Evolutionary conservation across 2,797 vertebrate genomes (phyloP).

Genomic region (Megaceryle alcyon): DNA sequence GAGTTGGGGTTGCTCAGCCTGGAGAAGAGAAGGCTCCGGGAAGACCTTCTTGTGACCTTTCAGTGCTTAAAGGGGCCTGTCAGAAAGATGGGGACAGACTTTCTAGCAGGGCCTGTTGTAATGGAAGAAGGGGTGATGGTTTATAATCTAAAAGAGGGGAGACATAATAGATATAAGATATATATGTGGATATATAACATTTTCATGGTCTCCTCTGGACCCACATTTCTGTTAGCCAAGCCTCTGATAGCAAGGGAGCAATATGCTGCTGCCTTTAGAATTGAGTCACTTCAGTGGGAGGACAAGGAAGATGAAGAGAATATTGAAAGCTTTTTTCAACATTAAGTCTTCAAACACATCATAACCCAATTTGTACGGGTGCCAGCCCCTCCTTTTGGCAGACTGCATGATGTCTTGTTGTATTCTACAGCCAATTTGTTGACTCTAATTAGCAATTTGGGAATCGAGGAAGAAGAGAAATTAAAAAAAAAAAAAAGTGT

Average conservation of each 20-base stretch:
- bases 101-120: neutral
- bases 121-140: neutral
- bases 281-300: neutral
- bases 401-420: neutral
- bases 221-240: neutral
- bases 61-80: neutral
- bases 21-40: neutral
- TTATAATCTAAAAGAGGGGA: neutral
- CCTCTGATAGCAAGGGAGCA: neutral
- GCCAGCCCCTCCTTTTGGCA: slow-evolving; percentile 45
- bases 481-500: neutral
- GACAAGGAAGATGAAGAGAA: neutral
- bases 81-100: neutral
- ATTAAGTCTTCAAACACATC: slow-evolving; percentile 19
- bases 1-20: neutral
- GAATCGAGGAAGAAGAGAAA: slow-evolving; percentile 25
- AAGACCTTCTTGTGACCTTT: neutral
- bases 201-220: neutral
- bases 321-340: slow-evolving; percentile 12
- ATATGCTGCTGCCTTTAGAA: neutral
- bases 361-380: neutral
- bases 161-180: neutral
- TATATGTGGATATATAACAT: neutral
- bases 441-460: slow-evolving; percentile 51
- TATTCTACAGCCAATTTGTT: slow-evolving; percentile 32